These are phyloP conservation scores for Desoria tigrina DNA, from an alignment of 2,888 invertebrate species.

Conservation along the genomic window DNA sequence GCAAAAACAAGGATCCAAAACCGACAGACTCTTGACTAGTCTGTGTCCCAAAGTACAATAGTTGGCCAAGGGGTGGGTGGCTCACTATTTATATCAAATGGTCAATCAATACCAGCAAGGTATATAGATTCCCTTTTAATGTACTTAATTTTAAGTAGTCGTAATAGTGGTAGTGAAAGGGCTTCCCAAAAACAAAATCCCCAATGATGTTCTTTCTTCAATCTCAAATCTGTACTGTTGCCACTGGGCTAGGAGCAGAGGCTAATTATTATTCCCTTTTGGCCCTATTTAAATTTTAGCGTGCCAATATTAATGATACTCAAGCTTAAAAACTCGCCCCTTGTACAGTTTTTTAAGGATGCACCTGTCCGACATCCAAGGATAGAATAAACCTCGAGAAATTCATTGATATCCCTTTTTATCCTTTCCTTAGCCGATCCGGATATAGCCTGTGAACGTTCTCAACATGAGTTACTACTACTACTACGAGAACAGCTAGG, in stretches of 20 bases:
- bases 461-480: too few relatives aligned
- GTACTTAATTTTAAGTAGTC: too few relatives aligned
- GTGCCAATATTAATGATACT: too few relatives aligned
- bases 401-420: constrained; percentile 24
- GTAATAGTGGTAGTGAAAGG: constrained; percentile 12
- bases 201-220: too few relatives aligned
- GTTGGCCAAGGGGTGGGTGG: constrained; percentile 29
- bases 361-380: constrained; percentile 20
- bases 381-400: constrained; percentile 22
- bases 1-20: too few relatives aligned
- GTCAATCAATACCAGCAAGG: neutral
- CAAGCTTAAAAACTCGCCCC: too few relatives aligned
- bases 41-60: constrained; percentile 26
- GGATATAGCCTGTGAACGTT: constrained; percentile 7
- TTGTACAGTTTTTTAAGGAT: too few relatives aligned
- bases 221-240: neutral
- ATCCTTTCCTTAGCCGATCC: constrained; percentile 14
- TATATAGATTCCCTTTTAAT: neutral
- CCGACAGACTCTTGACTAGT: too few relatives aligned
- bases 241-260: too few relatives aligned
- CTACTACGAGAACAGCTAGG: too few relatives aligned
- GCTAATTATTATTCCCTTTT: neutral
- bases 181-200: neutral
- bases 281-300: too few relatives aligned
- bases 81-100: constrained; percentile 35